Evolutionary conservation across 2,797 vertebrate species (phyloP), one percentile per base, ranked within the genome.

Genomic region (Muscicapa comitata): DNA sequence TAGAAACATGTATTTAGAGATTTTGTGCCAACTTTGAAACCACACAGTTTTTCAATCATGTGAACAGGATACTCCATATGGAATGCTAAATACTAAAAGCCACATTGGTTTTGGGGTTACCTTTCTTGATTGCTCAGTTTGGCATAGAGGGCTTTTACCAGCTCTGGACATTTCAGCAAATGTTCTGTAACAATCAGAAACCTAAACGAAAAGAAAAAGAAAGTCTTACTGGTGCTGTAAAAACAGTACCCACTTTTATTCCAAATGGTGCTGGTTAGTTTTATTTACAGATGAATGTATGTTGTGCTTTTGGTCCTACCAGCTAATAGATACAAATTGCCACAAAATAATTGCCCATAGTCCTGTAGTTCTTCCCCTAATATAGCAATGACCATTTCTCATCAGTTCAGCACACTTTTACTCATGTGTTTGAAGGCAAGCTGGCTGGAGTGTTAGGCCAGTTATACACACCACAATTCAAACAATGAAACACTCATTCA

Each of bases 111-210:
- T 77, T 68, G 94, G 93, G 91, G 94, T 97, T 98, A 99, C 99
- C 99, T 99, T 98, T 99, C 99, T 94, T 98, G 98, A 93, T 98
- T 98, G 94, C 97, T 98, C 98, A 99, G 98, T 97, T 98, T 98
- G 71, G 98, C 96, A 96, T 99, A 99, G 97, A 99, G 98, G 96
- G 93, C 98, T 97, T 98, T 97, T 81, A 99, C 98, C 96, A 99
- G 96, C 73, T 98, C 97, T 26, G 98, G 97, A 81, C 98, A 99
- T 96, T 98, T 98, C 94, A 99, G 97, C 95, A 99, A 99, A 97
- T 98, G 98, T 73, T 99, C 99, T 58, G 98, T 99, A 77, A 99
- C 98, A 94, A 99, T 99, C 90, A 99, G 95, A 91, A 99, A 98
- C 95, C 99, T 99, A 97, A 67, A 94, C 88, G 11, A 55, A 40